These are phyloP conservation scores for Brachypterus glaber DNA, from an alignment of 2,888 invertebrate species.

Conservation along the genomic window DNA sequence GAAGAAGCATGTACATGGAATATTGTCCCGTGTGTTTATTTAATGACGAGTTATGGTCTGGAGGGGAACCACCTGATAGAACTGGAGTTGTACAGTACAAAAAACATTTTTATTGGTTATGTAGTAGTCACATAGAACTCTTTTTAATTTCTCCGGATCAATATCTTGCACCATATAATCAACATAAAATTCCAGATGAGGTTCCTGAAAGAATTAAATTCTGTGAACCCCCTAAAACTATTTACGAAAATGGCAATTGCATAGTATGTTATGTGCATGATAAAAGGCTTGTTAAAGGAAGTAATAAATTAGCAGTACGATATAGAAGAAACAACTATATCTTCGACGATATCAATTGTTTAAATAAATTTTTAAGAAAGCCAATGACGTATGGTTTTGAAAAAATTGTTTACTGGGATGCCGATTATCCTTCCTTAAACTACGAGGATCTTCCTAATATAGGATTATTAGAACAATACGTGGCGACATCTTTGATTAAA, in stretches of 20 bases:
- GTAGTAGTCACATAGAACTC: constrained; percentile 43
- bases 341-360: constrained; percentile 46
- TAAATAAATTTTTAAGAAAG: constrained; percentile 44
- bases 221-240: constrained; percentile 23
- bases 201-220: constrained; percentile 38
- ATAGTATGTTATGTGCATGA: constrained; percentile 51
- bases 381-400: constrained; percentile 43
- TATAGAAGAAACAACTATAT: constrained; percentile 47
- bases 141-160: constrained; percentile 42
- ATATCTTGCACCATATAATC: constrained; percentile 38
- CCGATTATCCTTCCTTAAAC: constrained; percentile 39
- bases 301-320: constrained; percentile 39
- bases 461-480: constrained; percentile 53
- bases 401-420: constrained; percentile 35
- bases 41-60: constrained; percentile 33
- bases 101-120: constrained; percentile 52
- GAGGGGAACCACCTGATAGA: constrained; percentile 44
- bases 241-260: constrained; percentile 50
- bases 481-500: constrained; percentile 45
- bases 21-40: constrained; percentile 50
- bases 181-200: constrained; percentile 39
- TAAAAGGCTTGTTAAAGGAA: constrained; percentile 44
- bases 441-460: constrained; percentile 46
- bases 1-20: constrained; percentile 44
- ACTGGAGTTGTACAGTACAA: constrained; percentile 49